A percentile compares a stretch with the other conserved stretches of the same genome.
phyloP scores from a whole-genome alignment of 1,140 invertebrate genomes.

The Mycetomoellerius zeteki region DNA sequence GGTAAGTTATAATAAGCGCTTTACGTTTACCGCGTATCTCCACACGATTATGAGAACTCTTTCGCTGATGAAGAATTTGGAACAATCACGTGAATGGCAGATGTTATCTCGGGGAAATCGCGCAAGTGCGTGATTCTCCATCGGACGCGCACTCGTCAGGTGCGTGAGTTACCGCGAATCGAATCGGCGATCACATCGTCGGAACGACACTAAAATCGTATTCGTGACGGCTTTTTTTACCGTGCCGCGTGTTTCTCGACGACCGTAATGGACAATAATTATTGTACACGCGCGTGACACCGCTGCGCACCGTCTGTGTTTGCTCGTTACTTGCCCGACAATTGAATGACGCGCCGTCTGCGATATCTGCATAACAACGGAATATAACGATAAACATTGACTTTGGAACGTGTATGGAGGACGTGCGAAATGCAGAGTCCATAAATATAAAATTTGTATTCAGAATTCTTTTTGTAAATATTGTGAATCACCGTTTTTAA shows the following conservation, averaged over 20 bases:
- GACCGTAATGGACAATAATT: constrained; percentile 15
- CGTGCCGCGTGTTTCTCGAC: not conserved
- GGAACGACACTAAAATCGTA: constrained; percentile 9
- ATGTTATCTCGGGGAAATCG: constrained; percentile 8
- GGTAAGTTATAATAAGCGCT: not conserved
- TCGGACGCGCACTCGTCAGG: not conserved
- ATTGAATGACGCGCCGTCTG: constrained; percentile 50
- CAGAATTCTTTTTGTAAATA: not conserved
- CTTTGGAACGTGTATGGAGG: constrained; percentile 5
- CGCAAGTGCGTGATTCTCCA: not conserved
- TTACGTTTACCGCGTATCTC: no score
- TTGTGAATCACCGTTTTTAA: not conserved
- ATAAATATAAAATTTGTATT: constrained; percentile 34
- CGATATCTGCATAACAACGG: constrained; percentile 47
- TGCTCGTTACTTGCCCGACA: constrained; percentile 36
- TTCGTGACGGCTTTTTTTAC: not conserved
- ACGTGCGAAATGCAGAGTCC: constrained; percentile 9
- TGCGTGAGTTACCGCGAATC: not conserved
- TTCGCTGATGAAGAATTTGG: not conserved
- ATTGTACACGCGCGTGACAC: not conserved
- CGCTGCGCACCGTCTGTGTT: constrained; percentile 11
- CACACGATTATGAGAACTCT: not conserved
- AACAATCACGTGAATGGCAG: constrained; percentile 5
- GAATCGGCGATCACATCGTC: not conserved
- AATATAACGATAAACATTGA: constrained; percentile 39